Conservation (phyloP, 2,888 invertebrate genomes). For the Hoplodrina blanda region DNA sequence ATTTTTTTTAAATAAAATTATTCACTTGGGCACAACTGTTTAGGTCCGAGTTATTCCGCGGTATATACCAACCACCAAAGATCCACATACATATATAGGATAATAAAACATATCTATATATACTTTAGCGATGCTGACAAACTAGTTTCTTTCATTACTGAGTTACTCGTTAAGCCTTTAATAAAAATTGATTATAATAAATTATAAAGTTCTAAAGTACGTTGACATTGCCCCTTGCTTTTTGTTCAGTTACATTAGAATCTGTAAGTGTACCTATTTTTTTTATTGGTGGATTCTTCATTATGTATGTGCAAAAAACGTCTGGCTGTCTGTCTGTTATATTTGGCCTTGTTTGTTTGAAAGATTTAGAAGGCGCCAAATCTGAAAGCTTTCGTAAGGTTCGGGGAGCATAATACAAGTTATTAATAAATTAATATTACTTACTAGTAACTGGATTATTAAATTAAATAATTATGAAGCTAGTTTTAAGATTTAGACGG, state of each 20-base stretch:
- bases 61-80: constrained; percentile 32
- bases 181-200: constrained; percentile 37
- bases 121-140: constrained; percentile 41
- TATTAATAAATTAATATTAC: neutral
- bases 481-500: neutral
- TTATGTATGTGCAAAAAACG: neutral
- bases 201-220: constrained; percentile 37
- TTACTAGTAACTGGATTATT: neutral
- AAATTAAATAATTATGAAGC: neutral
- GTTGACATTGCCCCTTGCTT: constrained; percentile 49
- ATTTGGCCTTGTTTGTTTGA: neutral
- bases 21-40: constrained; percentile 53
- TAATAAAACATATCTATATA: constrained; percentile 36
- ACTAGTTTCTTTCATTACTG: constrained; percentile 52
- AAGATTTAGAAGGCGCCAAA: neutral
- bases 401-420: neutral
- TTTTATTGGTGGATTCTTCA: neutral
- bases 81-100: constrained; percentile 50
- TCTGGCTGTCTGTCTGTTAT: constrained; percentile 6
- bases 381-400: neutral
- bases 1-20: constrained; percentile 40
- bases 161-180: constrained; percentile 33
- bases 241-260: constrained; percentile 12
- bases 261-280: neutral
- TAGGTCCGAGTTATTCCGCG: constrained; percentile 24